Base-by-base conservation (phyloP, 1,140 invertebrate species). In the Radopholus similis region DNA sequence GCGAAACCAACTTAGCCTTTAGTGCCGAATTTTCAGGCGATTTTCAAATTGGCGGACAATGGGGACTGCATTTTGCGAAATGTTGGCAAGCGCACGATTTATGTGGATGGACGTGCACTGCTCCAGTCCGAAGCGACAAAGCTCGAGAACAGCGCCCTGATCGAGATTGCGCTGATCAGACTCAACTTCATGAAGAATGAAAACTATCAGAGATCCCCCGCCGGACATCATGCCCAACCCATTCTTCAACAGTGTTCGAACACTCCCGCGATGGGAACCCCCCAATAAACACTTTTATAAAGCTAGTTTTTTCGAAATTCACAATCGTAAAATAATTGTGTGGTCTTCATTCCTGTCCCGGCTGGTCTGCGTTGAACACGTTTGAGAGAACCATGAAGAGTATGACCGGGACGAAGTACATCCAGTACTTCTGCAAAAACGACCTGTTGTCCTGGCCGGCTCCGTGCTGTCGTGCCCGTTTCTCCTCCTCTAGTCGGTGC, bases 31-130 rank as follows among this genome's bases (percentile, higher is more conserved):
- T 9, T 59, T 34, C 18, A 62, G 56, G 68, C 68, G 32, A 30
- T 91, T 1, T 93, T 95, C 65, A 90, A 92, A 57, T 85, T 97
- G 53, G 85, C 90, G 64, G 91, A 91, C 82, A 93, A 90, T 76
- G 93, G 93, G 0, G 93, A 97, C 79, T 97, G 97, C 83, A 90
- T 91, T 75, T 86, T 97, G 63, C 89, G 90, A 3, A 96, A 95
- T 66, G 91, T 95, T 83, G 94, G 93, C n/a, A 95, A 95, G 80
- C 83, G 93, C 69, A 89, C 92, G 0, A 90, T 97, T 71, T 94
- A 91, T 83, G 90, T 97, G 4, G 92, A 97, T 83, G 92, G 93
- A 2, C 88, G 90, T 72, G 91, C 92, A 0, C 88, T 97, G 51
- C 32, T 71, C 40, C 51, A 63, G 35, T 42, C 40, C 18, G 69